These are phyloP conservation scores for Hyles euphorbiae DNA, from an alignment of 1,140 invertebrate genomes.

Conservation along the genomic window DNA sequence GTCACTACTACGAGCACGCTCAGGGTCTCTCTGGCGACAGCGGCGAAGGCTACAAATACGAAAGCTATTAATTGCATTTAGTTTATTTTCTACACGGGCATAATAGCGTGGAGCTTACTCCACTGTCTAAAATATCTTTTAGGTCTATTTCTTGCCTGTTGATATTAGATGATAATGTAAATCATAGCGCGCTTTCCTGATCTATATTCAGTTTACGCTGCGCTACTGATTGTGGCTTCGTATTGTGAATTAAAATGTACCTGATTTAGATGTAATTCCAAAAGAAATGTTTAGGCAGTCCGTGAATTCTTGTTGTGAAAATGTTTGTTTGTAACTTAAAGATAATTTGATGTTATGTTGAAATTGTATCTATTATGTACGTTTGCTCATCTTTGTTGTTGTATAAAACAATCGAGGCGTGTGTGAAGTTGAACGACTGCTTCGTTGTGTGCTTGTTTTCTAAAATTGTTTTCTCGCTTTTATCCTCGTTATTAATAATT, in stretches of 20 bases:
- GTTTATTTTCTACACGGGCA: conserved; percentile 33
- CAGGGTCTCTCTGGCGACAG: conserved; percentile 49
- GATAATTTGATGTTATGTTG: neutral
- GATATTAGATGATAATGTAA: conserved; percentile 35
- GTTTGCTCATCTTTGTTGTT: neutral
- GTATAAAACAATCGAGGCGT: conserved; percentile 9
- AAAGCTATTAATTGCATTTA: conserved; percentile 54
- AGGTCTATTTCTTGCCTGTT: conserved; percentile 57
- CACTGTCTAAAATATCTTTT: conserved; percentile 40
- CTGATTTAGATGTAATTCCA: conserved; percentile 53
- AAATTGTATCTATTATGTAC: neutral
- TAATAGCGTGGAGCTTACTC: conserved; percentile 29
- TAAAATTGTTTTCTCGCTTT: conserved; percentile 34
- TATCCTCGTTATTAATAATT: conserved; percentile 37
- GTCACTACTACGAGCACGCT: conserved; percentile 48
- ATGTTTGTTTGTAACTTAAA: conserved; percentile 7
- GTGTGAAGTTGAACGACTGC: conserved; percentile 28
- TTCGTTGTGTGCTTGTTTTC: conserved; percentile 30
- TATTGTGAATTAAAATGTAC: conserved; percentile 41
- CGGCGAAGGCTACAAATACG: conserved; percentile 56
- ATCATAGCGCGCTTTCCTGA: conserved; percentile 26
- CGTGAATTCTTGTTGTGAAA: conserved; percentile 39
- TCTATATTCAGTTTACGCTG: conserved; percentile 35
- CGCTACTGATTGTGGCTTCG: conserved; percentile 14
- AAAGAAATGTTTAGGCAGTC: conserved; percentile 29